Percentiles rank a stretch among this genome's conserved stretches.
Conservation (phyloP, 1,140 invertebrate genomes). For the Drosophila insularis region DNA sequence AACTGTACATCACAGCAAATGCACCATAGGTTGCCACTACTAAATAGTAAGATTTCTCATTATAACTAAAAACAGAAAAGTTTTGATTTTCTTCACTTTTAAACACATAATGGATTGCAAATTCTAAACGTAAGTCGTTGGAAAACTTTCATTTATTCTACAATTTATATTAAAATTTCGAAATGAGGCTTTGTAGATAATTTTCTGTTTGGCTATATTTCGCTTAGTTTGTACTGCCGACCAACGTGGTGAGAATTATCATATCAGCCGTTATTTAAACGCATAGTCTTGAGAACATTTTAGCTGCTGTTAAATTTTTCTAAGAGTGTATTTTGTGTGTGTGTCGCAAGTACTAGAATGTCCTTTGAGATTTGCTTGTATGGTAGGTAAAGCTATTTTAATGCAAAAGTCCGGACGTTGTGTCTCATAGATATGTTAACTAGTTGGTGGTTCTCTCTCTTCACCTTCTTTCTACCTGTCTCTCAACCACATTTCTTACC, state of each 20-base stretch:
- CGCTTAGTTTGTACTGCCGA: background rate
- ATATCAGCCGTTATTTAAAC: too few relatives aligned
- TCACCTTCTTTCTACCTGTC: background rate
- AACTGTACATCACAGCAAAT: slow-evolving; percentile 30
- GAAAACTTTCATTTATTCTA: background rate
- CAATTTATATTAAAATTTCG: too few relatives aligned
- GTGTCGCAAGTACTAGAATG: background rate
- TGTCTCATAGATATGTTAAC: slow-evolving; percentile 51
- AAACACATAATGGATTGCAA: background rate
- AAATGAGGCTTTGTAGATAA: too few relatives aligned
- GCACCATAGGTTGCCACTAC: slow-evolving; percentile 19
- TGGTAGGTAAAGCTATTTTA: background rate
- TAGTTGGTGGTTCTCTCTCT: slow-evolving; percentile 24
- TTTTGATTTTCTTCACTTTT: background rate
- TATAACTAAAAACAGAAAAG: slow-evolving; percentile 5
- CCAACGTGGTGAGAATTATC: too few relatives aligned
- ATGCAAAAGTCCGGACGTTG: background rate
- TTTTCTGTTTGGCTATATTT: too few relatives aligned
- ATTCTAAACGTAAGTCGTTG: background rate
- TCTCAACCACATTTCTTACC: background rate
- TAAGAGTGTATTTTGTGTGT: background rate
- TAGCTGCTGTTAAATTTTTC: too few relatives aligned
- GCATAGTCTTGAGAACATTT: too few relatives aligned
- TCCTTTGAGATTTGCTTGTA: slow-evolving; percentile 18
- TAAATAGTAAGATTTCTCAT: slow-evolving; percentile 1